These are phyloP conservation scores for Poeciliopsis presidionis DNA, from an alignment of 2,797 vertebrate species.

Conservation along the genomic window DNA sequence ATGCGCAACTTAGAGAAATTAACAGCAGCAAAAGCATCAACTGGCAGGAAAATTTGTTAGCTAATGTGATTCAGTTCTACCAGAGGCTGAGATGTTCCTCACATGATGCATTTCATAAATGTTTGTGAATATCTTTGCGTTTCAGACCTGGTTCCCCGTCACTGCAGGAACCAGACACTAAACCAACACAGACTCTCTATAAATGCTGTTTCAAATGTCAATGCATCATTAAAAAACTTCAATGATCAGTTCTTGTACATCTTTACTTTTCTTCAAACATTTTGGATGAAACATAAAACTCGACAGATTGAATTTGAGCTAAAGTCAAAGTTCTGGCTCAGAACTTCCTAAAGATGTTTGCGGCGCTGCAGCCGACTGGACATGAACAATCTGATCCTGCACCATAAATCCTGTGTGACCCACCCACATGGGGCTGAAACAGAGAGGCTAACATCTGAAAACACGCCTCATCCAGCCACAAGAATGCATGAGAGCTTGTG, in stretches of 20 bases:
- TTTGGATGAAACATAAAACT: slow-evolving; percentile 41
- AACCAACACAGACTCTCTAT: no score
- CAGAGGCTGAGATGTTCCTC: no score
- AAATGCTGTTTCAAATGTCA: neutral
- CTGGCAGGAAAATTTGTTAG: no score
- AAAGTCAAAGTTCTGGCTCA: slow-evolving; percentile 51
- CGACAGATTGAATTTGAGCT: slow-evolving; percentile 28
- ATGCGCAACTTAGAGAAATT: no score
- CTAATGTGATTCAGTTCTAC: no score
- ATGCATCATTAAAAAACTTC: neutral
- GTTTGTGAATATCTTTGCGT: no score
- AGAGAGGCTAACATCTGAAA: slow-evolving; percentile 58
- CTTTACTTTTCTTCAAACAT: neutral
- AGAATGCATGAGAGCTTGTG: slow-evolving; percentile 61
- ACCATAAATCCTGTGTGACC: slow-evolving; percentile 44
- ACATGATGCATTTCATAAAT: no score
- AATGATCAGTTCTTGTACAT: neutral
- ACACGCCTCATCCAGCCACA: slow-evolving; percentile 59
- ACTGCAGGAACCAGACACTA: no score
- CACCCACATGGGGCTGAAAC: slow-evolving; percentile 25
- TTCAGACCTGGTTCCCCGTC: no score
- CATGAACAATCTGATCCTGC: slow-evolving; percentile 46
- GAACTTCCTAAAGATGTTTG: slow-evolving; percentile 38
- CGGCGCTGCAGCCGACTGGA: slow-evolving; percentile 54
- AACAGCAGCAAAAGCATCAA: no score